Conservation (phyloP, 2,113 vertebrate species). For the Bolborhynchus lineola region DNA sequence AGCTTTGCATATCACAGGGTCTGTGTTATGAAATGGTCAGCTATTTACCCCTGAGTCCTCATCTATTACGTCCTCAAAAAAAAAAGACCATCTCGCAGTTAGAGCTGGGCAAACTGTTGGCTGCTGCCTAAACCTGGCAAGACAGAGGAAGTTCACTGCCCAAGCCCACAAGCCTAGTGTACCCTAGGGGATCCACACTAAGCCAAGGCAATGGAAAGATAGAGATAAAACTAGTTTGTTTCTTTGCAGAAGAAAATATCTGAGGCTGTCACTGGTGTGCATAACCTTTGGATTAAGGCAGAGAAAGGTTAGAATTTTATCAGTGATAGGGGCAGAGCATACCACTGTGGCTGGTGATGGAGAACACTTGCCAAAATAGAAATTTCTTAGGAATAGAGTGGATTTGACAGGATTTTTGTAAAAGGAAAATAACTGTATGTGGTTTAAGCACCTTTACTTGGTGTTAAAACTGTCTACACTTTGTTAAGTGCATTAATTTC, state of each 20-base stretch:
- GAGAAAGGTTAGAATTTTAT: not conserved
- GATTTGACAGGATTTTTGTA: not conserved
- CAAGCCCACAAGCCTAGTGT: not conserved
- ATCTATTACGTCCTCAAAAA: slow-evolving; percentile 49
- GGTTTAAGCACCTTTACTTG: not conserved
- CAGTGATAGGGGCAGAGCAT: not conserved
- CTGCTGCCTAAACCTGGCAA: slow-evolving; percentile 23
- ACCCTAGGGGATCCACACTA: not conserved
- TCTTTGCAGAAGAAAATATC: not conserved
- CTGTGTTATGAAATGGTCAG: slow-evolving; percentile 57
- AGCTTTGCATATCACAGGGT: slow-evolving; percentile 56
- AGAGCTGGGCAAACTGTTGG: not conserved
- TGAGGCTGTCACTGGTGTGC: not conserved
- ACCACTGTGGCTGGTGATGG: not conserved
- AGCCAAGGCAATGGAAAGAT: not conserved
- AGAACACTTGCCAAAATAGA: not conserved
- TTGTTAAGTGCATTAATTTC: not conserved
- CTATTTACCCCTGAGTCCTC: slow-evolving; percentile 29
- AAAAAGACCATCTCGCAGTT: slow-evolving; percentile 57
- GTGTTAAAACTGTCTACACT: not conserved
- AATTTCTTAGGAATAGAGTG: not conserved
- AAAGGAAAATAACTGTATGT: not conserved
- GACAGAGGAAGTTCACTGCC: slow-evolving; percentile 8
- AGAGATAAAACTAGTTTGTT: not conserved
- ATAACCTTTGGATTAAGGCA: not conserved